phyloP scores from a whole-genome alignment of 2,113 vertebrate genomes.

The Anas platyrhynchos region DNA sequence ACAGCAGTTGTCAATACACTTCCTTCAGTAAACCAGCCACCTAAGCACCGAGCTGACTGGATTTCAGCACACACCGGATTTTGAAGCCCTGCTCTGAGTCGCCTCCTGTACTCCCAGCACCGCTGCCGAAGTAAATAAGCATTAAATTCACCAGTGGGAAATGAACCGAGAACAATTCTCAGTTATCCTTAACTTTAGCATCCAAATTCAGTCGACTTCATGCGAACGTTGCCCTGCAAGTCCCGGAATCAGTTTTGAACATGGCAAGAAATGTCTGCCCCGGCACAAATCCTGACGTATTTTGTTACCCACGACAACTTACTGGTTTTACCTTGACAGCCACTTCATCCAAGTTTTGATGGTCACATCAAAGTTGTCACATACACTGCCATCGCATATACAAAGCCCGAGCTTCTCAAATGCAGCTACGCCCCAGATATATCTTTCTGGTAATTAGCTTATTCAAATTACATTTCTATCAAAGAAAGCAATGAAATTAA shows the following conservation, averaged over 20 bases:
- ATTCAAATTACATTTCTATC: neutral
- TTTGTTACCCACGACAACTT: rapidly evolving
- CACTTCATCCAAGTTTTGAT: rapidly evolving
- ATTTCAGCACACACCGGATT: rapidly evolving
- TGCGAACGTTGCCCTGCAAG: rapidly evolving
- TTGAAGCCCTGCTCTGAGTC: neutral
- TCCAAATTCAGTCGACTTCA: neutral
- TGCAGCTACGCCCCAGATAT: rapidly evolving
- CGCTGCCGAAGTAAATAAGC: rapidly evolving
- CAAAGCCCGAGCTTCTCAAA: neutral
- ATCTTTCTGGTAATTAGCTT: neutral
- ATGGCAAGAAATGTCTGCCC: rapidly evolving
- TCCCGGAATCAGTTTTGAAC: rapidly evolving
- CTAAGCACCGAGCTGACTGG: rapidly evolving
- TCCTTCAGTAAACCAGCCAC: neutral
- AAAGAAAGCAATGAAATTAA: neutral
- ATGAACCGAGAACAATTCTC: rapidly evolving
- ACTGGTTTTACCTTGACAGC: rapidly evolving
- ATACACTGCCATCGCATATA: neutral
- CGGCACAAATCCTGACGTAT: rapidly evolving
- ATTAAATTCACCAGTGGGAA: rapidly evolving
- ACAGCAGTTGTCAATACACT: too few species aligned
- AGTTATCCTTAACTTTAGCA: rapidly evolving
- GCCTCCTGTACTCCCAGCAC: neutral
- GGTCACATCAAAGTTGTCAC: neutral